Percentiles rank a stretch among this genome's conserved stretches.
These are phyloP conservation scores for Rallus crepitans DNA, from an alignment of 2,797 vertebrate genomes.

Conservation along the genomic window DNA sequence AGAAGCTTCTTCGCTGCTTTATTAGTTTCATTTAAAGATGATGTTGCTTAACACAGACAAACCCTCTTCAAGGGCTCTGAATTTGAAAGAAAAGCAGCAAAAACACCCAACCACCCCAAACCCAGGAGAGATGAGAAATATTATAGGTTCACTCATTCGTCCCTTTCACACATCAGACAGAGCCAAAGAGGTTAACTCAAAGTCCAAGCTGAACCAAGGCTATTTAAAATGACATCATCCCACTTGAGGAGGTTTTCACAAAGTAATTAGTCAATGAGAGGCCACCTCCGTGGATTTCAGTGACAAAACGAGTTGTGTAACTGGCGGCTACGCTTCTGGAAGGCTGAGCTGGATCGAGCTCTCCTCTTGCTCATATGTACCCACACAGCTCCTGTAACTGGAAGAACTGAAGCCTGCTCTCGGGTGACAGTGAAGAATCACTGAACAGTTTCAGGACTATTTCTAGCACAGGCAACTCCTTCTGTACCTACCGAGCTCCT, in stretches of 20 bases:
- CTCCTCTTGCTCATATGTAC: not conserved
- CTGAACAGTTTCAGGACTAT: not conserved
- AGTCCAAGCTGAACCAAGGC: not conserved
- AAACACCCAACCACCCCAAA: not conserved
- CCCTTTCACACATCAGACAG: not conserved
- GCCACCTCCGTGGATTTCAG: not conserved
- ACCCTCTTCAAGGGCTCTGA: not conserved
- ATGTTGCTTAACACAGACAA: not conserved
- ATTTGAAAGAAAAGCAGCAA: not conserved
- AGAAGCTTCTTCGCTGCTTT: conserved; percentile 33
- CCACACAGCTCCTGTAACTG: not conserved
- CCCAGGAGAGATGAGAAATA: not conserved
- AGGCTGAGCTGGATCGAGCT: not conserved
- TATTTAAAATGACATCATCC: not conserved
- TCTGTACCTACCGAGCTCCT: not conserved
- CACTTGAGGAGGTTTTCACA: not conserved
- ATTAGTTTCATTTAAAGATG: conserved; percentile 39
- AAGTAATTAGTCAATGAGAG: not conserved
- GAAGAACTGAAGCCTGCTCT: not conserved
- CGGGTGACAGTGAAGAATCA: not conserved
- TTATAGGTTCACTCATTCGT: accelerated
- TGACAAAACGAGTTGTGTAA: not conserved
- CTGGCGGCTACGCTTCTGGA: not conserved
- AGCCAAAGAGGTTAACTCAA: not conserved
- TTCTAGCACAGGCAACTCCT: not conserved